Base-by-base conservation (phyloP, 1,140 invertebrate species). In the Cepaea nemoralis region DNA sequence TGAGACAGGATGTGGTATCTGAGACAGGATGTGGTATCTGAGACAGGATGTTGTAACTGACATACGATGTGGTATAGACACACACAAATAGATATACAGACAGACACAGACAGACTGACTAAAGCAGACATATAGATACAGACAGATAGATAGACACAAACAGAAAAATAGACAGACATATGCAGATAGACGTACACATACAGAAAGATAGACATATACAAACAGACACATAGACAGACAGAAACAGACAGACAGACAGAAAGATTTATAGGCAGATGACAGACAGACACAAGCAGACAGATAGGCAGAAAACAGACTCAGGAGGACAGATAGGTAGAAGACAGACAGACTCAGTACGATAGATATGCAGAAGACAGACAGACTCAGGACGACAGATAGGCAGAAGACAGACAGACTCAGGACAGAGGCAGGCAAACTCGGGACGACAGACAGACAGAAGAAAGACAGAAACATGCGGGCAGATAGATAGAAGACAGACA, bases 371-470 rank as follows among this genome's bases (percentile, higher is more conserved):
- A 14, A 69, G 19, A 39, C 12, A 40, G 0, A 71, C 66, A 50
- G 12, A 80, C 8, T 10, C 42, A 73, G 16, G 55, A 0, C 2
- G 16, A 74, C 3, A 59, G 8, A 74, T 33, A 59, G 8, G 59
- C 10, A 50, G 35, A 70, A 19, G 14, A 59, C 55, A 59, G 55
- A 59, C 55, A 59, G 12, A 19, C 55, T 22, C n/a, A 59, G 14
- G 5, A 24, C 22, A 79, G 5, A 79, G 35, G 24, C 45, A 79
- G 5, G 69, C 33, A 1, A 50, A 80, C 39, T 48, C 1, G 1
- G 19, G 1, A 39, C 55, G 27, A 39, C 16, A 50, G 31, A 59
- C 39, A 83, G 24, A 83, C 39, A 84, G 50, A 24, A 86, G 70
- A 70, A 69, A 85, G 80, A 59, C 55, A 59, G 22, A n/a, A n/a